Evolutionary conservation across 2,888 invertebrate genomes (phyloP).

Genomic region (Pyrgus malvae): DNA sequence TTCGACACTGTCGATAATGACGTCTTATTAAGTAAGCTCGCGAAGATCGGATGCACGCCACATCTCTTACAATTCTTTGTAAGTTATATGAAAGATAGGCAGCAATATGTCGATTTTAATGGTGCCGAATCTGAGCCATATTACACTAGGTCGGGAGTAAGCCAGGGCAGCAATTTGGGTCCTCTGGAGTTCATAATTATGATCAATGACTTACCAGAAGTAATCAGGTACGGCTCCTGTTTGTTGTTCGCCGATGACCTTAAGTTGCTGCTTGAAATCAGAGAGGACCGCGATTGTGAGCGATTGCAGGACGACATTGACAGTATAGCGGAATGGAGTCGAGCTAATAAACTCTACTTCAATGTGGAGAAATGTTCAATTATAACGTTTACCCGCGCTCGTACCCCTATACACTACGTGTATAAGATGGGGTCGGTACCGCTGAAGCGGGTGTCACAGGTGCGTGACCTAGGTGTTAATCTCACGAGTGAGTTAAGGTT

Average conservation of each 20-base stretch:
- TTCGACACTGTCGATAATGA: not conserved
- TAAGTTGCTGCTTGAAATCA: too few relatives aligned
- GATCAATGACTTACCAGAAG: not conserved
- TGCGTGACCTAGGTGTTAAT: not conserved
- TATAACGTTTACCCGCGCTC: not conserved
- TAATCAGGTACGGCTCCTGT: not conserved
- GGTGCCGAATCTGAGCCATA: slow-evolving; percentile 10
- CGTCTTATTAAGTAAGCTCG: not conserved
- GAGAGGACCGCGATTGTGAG: not conserved
- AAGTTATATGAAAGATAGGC: slow-evolving; percentile 6
- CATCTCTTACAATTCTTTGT: slow-evolving; percentile 10
- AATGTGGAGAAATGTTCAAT: not conserved
- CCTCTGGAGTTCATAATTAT: not conserved
- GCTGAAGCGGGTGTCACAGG: not conserved
- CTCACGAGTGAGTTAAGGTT: not conserved
- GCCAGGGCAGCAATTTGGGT: slow-evolving; percentile 21
- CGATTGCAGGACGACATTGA: not conserved
- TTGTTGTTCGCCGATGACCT: not conserved
- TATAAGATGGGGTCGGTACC: not conserved
- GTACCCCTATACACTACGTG: not conserved
- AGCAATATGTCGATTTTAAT: slow-evolving; percentile 19
- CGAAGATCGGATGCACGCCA: slow-evolving; percentile 3
- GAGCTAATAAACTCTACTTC: not conserved
- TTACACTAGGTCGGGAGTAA: slow-evolving; percentile 15
- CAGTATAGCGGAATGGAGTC: not conserved